Base-by-base conservation (phyloP, 2,113 vertebrate genomes). In the Aldabrachelys gigantea region DNA sequence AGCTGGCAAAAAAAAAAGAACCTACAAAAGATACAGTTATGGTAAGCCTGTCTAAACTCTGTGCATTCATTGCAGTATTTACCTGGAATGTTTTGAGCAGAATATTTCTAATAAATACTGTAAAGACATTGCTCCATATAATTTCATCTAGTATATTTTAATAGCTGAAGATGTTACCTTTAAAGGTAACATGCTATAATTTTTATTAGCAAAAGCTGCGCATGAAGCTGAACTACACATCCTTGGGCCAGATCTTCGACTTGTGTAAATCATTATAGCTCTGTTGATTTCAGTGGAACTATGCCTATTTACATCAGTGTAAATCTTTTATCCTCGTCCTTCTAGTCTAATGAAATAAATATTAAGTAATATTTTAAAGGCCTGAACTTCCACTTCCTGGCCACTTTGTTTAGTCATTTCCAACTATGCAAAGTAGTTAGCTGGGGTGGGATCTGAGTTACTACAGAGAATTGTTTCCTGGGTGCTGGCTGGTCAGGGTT, bases 1-100 rank as follows among this genome's bases (percentile, higher is more conserved):
- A 65, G 1, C 85, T 97, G 12, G 92, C 95, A 50, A 97, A 98
- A 80, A 98, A n/a, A 82, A 98, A 98, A 94, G 98, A 99, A 92
- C 97, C n/a, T 16, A 98, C 99, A 57, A 98, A n/a, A 82, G 95
- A 97, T 91, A 98, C 98, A 94, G 96, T 99, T 41, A 94, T 98
- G 98, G 99, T 99, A 98, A 98, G 98, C 93, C 25, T 62, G 10
- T 82, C 47, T 47, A 24, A 44, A 80, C 4, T 52, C 35, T 91
- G 89, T 83, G 50, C 35, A n/a, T 72, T 90, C 4, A 85, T 27
- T 12, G 7, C 10, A 53, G 12, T 52, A n/a, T 8, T 65, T 41
- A 59, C 85, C 54, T 53, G 31, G 54, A 17, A 38, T 56, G 16
- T 82, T 31, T 89, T 85, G 10, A 87, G 6, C n/a, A n/a, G 10